phyloP scores from a whole-genome alignment of 2,113 vertebrate genomes.

The Pseudopipra pipra region DNA sequence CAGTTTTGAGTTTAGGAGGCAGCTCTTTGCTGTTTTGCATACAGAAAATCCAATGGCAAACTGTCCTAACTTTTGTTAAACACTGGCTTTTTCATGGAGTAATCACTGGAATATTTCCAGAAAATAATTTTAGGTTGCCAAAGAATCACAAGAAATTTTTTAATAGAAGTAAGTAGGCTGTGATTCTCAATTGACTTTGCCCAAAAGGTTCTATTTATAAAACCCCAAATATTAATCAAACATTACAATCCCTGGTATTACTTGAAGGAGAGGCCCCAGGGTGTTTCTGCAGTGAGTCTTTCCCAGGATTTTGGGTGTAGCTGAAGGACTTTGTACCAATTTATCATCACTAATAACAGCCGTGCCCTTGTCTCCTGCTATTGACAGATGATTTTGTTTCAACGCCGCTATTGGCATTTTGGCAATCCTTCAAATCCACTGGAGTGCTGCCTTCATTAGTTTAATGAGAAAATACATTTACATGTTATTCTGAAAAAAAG shows the following conservation, averaged over 20 bases:
- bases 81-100: not conserved
- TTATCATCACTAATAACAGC: not conserved
- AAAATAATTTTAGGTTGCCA: not conserved
- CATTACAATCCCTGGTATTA: not conserved
- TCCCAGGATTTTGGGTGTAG: not conserved
- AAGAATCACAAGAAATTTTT: not conserved
- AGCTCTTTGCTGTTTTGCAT: not conserved
- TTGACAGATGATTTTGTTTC: constrained; percentile 18
- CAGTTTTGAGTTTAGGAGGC: not conserved
- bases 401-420: not conserved
- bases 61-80: not conserved
- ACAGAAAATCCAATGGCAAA: not conserved
- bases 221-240: not conserved
- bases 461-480: not conserved
- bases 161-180: not conserved
- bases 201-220: not conserved
- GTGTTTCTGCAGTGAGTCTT: not conserved
- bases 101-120: not conserved
- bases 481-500: not conserved
- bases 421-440: not conserved
- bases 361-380: not conserved
- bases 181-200: not conserved
- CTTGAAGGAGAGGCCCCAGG: not conserved
- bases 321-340: not conserved
- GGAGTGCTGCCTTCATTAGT: not conserved